Evolutionary conservation across 2,888 invertebrate genomes (phyloP), one percentile per base, ranked within the genome.

Genomic region (Tipula confusa): DNA sequence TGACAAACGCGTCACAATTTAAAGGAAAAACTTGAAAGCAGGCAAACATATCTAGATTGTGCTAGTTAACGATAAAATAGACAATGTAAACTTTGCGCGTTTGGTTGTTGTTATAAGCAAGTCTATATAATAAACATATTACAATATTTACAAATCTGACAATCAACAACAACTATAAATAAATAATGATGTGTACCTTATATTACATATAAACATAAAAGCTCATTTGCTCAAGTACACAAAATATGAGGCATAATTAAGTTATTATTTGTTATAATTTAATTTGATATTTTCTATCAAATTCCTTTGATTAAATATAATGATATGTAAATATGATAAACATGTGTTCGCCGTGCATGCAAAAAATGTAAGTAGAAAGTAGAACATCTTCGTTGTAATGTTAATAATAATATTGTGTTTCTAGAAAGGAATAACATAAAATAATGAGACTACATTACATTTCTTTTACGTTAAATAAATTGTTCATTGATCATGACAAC

Each of bases 181-280:
- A 24, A 64, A 7, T 64, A 64, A 64, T 64, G 64, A 64, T 64
- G 24, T 11, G 64, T 24, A 64, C 64, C n/a, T n/a, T n/a, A 24
- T 64, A 7, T 9, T 2, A n/a, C 43, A 15, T 64, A 64, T 9
- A 64, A 9, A 64, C 64, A 64, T 15, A 43, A 43, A 64, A 64
- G 64, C 24, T 4, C 64, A 64, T 24, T n/a, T 64, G 64, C 64
- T 64, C 64, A 64, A 64, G 18, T 64, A 64, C 64, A 64, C 64
- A 64, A 64, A 24, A 24, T 24, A 24, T 24, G 24, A 64, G 64
- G 7, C 64, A 24, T 24, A 64, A 64, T 64, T 64, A 64, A 64
- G 64, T 64, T 64, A 64, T 64, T 64, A 64, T 64, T 64, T 64
- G 64, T 64, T 64, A 64, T 64, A 64, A 64, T 64, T 64, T 64